Evolutionary conservation across 2,888 invertebrate genomes (phyloP).

Genomic region (Tribolium freemani): DNA sequence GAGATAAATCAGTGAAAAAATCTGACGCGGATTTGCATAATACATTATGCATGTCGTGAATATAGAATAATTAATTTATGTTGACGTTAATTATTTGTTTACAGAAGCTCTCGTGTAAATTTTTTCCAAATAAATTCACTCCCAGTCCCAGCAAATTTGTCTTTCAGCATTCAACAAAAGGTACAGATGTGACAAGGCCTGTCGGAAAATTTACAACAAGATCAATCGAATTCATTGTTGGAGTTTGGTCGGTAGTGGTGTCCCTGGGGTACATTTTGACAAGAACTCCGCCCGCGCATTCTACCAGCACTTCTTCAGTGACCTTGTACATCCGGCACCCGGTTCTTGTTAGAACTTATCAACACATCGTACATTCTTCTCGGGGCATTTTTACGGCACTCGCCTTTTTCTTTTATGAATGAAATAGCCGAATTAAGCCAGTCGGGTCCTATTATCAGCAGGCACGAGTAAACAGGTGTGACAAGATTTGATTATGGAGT

Average conservation of each 20-base stretch:
- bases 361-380: conserved; percentile 40
- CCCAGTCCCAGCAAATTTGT: conserved; percentile 7
- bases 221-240: conserved; percentile 47
- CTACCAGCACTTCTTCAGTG: conserved; percentile 40
- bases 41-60: conserved; percentile 37
- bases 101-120: conserved; percentile 4
- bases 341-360: conserved; percentile 40
- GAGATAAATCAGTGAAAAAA: conserved; percentile 19
- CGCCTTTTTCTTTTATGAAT: conserved; percentile 15
- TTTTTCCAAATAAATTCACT: conserved; percentile 12
- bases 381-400: conserved; percentile 33
- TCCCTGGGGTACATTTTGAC: conserved; percentile 57
- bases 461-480: too few species aligned
- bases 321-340: conserved; percentile 45
- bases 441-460: too few species aligned
- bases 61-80: conserved; percentile 36
- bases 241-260: conserved; percentile 54
- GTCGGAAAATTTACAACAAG: conserved; percentile 29
- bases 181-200: conserved; percentile 52
- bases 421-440: not conserved
- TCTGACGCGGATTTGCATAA: conserved; percentile 41
- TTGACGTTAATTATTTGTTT: conserved; percentile 43
- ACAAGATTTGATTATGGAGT: too few species aligned
- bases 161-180: conserved; percentile 47
- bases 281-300: conserved; percentile 53